Evolutionary conservation across 2,888 invertebrate species (phyloP).

Genomic region (Agrypnus murinus): DNA sequence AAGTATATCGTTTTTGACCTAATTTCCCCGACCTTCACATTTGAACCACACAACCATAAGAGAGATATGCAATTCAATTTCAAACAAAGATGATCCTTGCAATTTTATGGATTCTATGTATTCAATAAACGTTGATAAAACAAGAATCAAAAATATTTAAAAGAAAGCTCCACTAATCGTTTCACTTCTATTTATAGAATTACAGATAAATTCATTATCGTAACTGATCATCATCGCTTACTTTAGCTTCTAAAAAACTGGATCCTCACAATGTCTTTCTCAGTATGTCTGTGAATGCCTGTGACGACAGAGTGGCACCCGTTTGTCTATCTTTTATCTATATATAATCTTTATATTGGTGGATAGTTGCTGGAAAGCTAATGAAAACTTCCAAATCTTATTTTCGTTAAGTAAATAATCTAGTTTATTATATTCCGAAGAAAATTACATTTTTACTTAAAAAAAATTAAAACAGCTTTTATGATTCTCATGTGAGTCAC

Average conservation of each 20-base stretch:
- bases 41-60: no score
- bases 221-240: conserved; percentile 5
- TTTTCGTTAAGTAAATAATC: not conserved
- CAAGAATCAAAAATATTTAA: no score
- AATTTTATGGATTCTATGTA: no score
- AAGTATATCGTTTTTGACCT: no score
- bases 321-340: conserved; percentile 27
- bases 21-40: no score
- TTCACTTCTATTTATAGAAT: not conserved
- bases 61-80: no score
- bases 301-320: conserved; percentile 16
- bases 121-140: no score
- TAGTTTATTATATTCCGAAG: no score
- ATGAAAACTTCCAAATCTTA: conserved; percentile 19
- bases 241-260: not conserved
- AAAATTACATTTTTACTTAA: no score
- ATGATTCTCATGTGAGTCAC: not conserved
- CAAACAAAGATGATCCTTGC: no score
- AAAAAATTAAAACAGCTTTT: no score
- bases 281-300: not conserved
- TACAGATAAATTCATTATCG: not conserved
- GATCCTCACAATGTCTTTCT: not conserved
- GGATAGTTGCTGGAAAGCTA: conserved; percentile 19
- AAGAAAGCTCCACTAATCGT: no score
- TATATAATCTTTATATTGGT: conserved; percentile 24